Conservation (phyloP, 2,113 vertebrate species). For the Cynocephalus volans region DNA sequence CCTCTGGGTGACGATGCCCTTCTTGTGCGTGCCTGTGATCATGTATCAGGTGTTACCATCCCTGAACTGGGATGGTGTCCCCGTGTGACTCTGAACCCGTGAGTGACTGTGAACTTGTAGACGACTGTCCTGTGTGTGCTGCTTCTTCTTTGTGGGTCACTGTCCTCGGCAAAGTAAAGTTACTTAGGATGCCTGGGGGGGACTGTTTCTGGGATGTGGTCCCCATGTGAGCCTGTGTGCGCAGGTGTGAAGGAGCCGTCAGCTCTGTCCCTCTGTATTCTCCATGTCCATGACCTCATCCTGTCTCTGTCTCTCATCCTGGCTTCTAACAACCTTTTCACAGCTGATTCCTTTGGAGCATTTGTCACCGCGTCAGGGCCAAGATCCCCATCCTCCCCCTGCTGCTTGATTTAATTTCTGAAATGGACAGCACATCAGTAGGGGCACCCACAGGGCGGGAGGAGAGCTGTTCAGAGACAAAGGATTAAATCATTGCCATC, state of each 20-base stretch:
- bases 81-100: not conserved
- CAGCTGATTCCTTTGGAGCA: slow-evolving; percentile 85
- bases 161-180: not conserved
- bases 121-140: not conserved
- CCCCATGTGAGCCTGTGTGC: slow-evolving; percentile 73
- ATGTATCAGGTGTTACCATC: not conserved
- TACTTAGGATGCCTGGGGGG: slow-evolving; percentile 50
- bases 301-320: slow-evolving; percentile 85
- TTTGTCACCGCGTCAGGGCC: slow-evolving; percentile 84
- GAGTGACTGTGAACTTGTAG: not conserved
- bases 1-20: not conserved
- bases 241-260: slow-evolving; percentile 82
- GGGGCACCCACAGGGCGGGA: slow-evolving; percentile 72
- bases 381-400: slow-evolving; percentile 82
- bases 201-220: slow-evolving; percentile 72
- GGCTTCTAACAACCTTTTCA: slow-evolving; percentile 86
- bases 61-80: slow-evolving; percentile 8
- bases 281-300: slow-evolving; percentile 83
- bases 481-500: slow-evolving; percentile 58
- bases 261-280: slow-evolving; percentile 76
- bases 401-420: slow-evolving; percentile 85
- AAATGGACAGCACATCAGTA: slow-evolving; percentile 84
- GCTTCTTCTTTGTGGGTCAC: slow-evolving; percentile 22
- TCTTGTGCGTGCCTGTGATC: not conserved
- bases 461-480: slow-evolving; percentile 78